These are phyloP conservation scores for Engystomops pustulosus DNA, from an alignment of 2,113 vertebrate genomes.

Conservation along the genomic window DNA sequence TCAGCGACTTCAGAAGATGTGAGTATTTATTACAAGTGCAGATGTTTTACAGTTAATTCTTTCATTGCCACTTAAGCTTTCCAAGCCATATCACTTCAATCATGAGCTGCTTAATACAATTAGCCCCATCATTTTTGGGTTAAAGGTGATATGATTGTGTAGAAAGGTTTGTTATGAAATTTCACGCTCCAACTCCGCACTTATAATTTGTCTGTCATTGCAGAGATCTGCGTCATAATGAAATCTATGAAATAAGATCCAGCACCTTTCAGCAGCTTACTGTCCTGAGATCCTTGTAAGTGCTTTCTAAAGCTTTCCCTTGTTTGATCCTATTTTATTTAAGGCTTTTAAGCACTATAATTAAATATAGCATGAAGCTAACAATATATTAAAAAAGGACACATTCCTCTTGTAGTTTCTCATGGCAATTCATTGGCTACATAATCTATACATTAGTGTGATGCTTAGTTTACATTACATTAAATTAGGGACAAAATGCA, in stretches of 20 bases:
- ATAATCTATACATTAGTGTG: background rate
- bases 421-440: background rate
- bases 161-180: constrained; percentile 56
- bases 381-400: background rate
- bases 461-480: background rate
- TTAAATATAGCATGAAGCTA: constrained; percentile 40
- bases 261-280: constrained; percentile 85
- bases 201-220: constrained; percentile 67
- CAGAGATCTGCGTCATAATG: constrained; percentile 91
- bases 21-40: constrained; percentile 64
- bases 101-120: background rate
- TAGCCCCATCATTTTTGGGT: constrained; percentile 2
- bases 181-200: constrained; percentile 13
- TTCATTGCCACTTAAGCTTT: constrained; percentile 17
- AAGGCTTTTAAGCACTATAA: constrained; percentile 20
- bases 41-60: constrained; percentile 21
- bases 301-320: constrained; percentile 59
- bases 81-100: constrained; percentile 26
- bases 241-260: constrained; percentile 81
- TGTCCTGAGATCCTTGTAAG: constrained; percentile 87
- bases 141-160: constrained; percentile 33
- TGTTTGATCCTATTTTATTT: constrained; percentile 11
- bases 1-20: constrained; percentile 89
- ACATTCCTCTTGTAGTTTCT: background rate
- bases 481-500: too few relatives aligned